Evolutionary conservation across 2,797 vertebrate species (phyloP).

Genomic region (Urophycis tenuis): DNA sequence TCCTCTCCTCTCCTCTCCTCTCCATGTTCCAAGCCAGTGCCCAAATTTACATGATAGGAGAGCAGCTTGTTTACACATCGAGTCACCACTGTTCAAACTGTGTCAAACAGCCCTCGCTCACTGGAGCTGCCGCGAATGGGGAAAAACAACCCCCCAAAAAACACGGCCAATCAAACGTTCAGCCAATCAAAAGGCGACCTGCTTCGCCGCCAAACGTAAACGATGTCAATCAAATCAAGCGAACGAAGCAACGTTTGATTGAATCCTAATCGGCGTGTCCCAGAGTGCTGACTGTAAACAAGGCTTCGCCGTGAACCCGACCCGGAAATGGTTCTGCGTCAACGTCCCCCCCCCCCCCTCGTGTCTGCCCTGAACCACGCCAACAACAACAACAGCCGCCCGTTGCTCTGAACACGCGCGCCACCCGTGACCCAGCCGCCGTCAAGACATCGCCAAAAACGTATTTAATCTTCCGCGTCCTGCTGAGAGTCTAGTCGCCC

Average conservation of each 20-base stretch:
- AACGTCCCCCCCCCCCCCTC: slow-evolving; percentile 16
- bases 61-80: slow-evolving; percentile 37
- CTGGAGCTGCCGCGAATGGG: slow-evolving; percentile 24
- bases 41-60: slow-evolving; percentile 21
- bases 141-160: slow-evolving; percentile 17
- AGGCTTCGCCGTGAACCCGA: slow-evolving; percentile 50
- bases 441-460: too few relatives aligned
- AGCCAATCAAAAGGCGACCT: slow-evolving; percentile 31
- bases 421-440: too few relatives aligned
- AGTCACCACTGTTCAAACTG: slow-evolving; percentile 28
- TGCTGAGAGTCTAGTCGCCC: slow-evolving; percentile 45
- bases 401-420: slow-evolving; percentile 12
- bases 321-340: slow-evolving; percentile 38
- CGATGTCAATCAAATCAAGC: slow-evolving; percentile 50
- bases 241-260: slow-evolving; percentile 28
- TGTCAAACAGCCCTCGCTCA: slow-evolving; percentile 10
- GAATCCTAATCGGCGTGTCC: slow-evolving; percentile 57
- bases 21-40: slow-evolving; percentile 15
- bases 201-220: not conserved
- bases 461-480: slow-evolving; percentile 54
- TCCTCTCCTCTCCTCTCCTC: not conserved
- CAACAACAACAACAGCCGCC: slow-evolving; percentile 30
- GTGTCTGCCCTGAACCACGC: slow-evolving; percentile 44
- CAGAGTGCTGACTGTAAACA: slow-evolving; percentile 50
- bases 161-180: slow-evolving; percentile 42